Percentiles rank a stretch among this genome's conserved stretches.
Evolutionary conservation across 2,113 vertebrate species (phyloP).

Genomic region (Rattus norvegicus): GRCr8 NC_086036.1:33945001-33945500

Average conservation of each 20-base stretch:
- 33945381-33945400: too few species aligned
- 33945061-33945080: neutral
- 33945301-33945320: too few species aligned
- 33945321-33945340: too few species aligned
- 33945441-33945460: too few species aligned
- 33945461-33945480: neutral
- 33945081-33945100: neutral
- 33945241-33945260: neutral
- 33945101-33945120: neutral
- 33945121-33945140: neutral
- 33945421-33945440: too few species aligned
- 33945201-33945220: neutral
- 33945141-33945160: neutral
- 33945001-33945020: neutral
- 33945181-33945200: neutral
- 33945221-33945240: neutral
- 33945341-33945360: too few species aligned
- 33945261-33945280: neutral
- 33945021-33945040: neutral
- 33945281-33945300: neutral
- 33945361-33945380: too few species aligned
- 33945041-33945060: neutral
- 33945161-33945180: neutral
- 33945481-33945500: neutral
- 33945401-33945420: too few species aligned